These are phyloP conservation scores for Tragelaphus imberbis DNA, from an alignment of 2,113 vertebrate genomes.

Conservation along the genomic window DNA sequence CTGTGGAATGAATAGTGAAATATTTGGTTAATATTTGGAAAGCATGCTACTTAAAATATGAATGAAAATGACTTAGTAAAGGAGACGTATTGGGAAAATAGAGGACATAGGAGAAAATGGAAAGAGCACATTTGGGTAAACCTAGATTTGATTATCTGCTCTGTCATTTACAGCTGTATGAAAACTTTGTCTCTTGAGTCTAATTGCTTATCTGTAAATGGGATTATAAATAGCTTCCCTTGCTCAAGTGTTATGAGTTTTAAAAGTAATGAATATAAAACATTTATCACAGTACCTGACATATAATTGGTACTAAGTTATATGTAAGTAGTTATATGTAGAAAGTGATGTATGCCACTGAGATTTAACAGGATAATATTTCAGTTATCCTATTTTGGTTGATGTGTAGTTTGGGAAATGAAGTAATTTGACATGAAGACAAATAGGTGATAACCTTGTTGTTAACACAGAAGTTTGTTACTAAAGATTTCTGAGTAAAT, in stretches of 20 bases:
- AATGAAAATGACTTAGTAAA: constrained; percentile 19
- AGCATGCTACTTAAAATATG: not conserved
- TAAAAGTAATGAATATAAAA: not conserved
- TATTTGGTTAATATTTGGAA: not conserved
- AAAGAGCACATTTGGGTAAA: not conserved
- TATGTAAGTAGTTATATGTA: not conserved
- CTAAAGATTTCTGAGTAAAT: not conserved
- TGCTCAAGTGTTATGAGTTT: not conserved
- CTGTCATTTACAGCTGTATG: not conserved
- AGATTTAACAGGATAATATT: not conserved
- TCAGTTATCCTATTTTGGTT: not conserved
- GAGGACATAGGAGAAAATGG: not conserved
- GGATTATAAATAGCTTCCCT: not conserved
- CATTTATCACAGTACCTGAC: not conserved
- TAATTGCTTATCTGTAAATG: constrained; percentile 6
- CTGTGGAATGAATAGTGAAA: not conserved
- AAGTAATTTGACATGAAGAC: constrained; percentile 11
- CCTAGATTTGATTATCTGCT: constrained; percentile 2
- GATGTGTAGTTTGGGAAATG: not conserved
- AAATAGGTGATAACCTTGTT: not conserved
- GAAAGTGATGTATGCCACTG: not conserved
- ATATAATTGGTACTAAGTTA: not conserved
- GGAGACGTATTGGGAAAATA: not conserved
- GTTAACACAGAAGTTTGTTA: constrained; percentile 33
- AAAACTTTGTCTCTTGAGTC: not conserved